Percentiles rank a stretch among this genome's conserved stretches.
phyloP scores from a whole-genome alignment of 2,888 invertebrate genomes.

The Bellardia pandia region DNA sequence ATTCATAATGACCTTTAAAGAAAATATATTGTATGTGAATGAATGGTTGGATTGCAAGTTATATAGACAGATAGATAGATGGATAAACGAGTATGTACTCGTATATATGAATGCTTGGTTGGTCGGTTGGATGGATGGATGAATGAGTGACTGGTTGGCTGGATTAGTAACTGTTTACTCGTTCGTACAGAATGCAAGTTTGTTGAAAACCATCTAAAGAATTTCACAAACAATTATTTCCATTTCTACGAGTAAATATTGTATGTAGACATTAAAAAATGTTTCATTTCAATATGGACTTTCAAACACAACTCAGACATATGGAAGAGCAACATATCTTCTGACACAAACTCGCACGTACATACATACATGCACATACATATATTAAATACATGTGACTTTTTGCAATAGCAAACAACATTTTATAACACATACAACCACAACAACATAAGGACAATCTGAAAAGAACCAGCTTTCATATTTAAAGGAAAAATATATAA shows the following conservation, averaged over 20 bases:
- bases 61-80: neutral
- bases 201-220: slow-evolving; percentile 11
- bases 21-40: slow-evolving; percentile 13
- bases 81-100: neutral
- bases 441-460: neutral
- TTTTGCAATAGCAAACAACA: slow-evolving; percentile 4
- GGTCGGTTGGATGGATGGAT: neutral
- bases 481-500: too few relatives aligned
- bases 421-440: slow-evolving; percentile 19
- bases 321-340: slow-evolving; percentile 4
- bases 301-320: slow-evolving; percentile 18
- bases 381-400: neutral
- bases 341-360: slow-evolving; percentile 8
- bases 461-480: neutral
- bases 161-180: neutral
- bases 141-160: slow-evolving; percentile 3
- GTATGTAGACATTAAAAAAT: slow-evolving; percentile 35
- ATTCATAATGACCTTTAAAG: slow-evolving; percentile 44
- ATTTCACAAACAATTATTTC: slow-evolving; percentile 49
- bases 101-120: neutral
- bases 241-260: slow-evolving; percentile 24
- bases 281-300: slow-evolving; percentile 30
- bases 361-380: neutral
- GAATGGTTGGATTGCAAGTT: slow-evolving; percentile 1
- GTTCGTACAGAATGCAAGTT: neutral